Evolutionary conservation across 2,113 vertebrate genomes (phyloP).

Genomic region (Morphnarchus princeps): DNA sequence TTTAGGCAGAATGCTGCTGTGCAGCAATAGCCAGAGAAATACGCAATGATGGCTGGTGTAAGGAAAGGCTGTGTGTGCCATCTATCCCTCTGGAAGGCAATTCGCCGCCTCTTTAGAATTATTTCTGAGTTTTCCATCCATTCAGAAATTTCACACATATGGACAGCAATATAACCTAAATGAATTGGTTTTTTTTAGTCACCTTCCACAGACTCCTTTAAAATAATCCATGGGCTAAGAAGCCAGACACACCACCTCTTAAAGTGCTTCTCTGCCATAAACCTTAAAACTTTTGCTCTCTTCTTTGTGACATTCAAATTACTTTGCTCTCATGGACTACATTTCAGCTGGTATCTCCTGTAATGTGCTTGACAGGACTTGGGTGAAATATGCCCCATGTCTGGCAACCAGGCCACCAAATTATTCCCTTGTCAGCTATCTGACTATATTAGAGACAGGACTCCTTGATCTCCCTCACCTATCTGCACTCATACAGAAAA

Average conservation of each 20-base stretch:
- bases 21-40: background rate
- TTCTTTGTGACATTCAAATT: background rate
- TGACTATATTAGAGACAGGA: background rate
- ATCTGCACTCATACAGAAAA: background rate
- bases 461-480: background rate
- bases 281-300: background rate
- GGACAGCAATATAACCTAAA: background rate
- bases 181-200: background rate
- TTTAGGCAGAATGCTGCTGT: background rate
- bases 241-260: background rate
- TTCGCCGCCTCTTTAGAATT: background rate
- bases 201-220: background rate
- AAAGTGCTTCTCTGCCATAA: background rate
- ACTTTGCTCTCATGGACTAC: background rate
- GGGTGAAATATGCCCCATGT: background rate
- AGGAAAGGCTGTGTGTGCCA: fast-evolving
- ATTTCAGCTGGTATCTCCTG: background rate
- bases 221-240: background rate
- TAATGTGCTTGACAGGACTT: background rate
- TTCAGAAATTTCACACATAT: background rate
- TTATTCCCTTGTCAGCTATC: background rate
- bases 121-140: background rate
- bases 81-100: background rate
- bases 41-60: fast-evolving
- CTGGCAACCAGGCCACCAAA: background rate